Evolutionary conservation across 2,113 vertebrate species (phyloP), one percentile per base, ranked within the genome.

Genomic region (Lampris incognitus): DNA sequence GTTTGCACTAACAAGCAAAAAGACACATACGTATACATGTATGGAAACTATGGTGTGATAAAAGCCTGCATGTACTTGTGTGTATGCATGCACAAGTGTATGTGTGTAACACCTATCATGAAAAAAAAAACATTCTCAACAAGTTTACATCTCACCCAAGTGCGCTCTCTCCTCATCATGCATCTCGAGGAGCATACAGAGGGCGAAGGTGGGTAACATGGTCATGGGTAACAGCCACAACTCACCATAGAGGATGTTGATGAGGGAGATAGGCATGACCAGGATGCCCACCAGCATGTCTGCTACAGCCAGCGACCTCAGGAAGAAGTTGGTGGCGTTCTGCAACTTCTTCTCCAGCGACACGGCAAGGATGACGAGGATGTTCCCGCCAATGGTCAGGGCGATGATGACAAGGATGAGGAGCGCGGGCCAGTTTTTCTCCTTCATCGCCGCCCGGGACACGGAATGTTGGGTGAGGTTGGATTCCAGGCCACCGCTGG

Each of bases 271-370:
- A 0, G 98, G 98, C 98, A 99, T 99, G 74, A 99, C 98, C 87
- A 99, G 95, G 83, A 99, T 97, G 92, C 98, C 98, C 74, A 99
- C 98, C 55, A 99, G 90, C 97, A 99, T 98, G 91, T 99, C 98
- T 1, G 98, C 98, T 78, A 98, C 96, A 0, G 98, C 98, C 89
- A 99, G 92, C 0, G 98, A 99, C 92, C 98, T 95, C 90, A 99
- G 93, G 89, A 99, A 99, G 89, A 97, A 99, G 91, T 99, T 99
- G 59, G 98, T 99, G 59, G 97, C 98, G 40, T 97, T 99, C 84
- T 99, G 98, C 74, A 99, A 95, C 89, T 99, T 99, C 92, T 98
- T 99, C 92, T 99, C 98, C 93, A 99, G 83, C 11, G 96, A 97
- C 70, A 99, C 98, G 0, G 98, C 98, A 92, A 99, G 93, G 88